Evolutionary conservation across 2,113 vertebrate genomes (phyloP), one percentile per base, ranked within the genome.

Genomic region (Charadrius vociferus): DNA sequence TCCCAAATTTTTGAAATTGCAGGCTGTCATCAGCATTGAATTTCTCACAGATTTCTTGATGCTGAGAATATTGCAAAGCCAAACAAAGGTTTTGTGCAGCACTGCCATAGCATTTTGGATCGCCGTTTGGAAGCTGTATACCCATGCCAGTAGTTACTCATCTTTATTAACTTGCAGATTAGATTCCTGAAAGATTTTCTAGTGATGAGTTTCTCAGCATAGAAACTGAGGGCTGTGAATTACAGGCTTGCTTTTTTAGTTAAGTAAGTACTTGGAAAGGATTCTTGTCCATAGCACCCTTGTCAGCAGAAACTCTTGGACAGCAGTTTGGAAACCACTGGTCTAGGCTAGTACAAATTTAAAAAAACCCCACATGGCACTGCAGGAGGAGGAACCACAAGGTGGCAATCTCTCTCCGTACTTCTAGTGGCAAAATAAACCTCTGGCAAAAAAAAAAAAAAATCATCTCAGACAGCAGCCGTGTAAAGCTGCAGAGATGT

Each of bases 331-430:
- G 70, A 87, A 87, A 50, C 27, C 41, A 5, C 34, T 43, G 78
- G 3, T 50, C 36, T 45, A 15, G 21, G 41, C 20, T 34, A 70
- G 13, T 34, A n/a, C 11, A 29, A 23, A 19, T 56, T 0, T 45
- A n/a, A 71, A 82, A 37, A 3, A 1, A 10, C 22, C 23, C 23
- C 41, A 11, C 59, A 16, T 82, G 92, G 81, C 53, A 85, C 19
- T 65, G 49, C 49, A 29, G 71, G 58, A 90, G 36, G 30, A 97
- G 37, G 68, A 93, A 90, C 97, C 97, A 95, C 97, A 82, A 94
- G 97, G 94, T 97, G 97, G 97, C 95, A 91, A 96, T 90, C 84
- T 97, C 93, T 78, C 74, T 84, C 95, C 11, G 34, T 55, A 17
- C 41, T 90, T 85, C 24, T 59, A 21, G 41, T 73, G 86, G 70